Evolutionary conservation across 2,113 vertebrate species (phyloP).

Genomic region (Microcebus griseorufus): DNA sequence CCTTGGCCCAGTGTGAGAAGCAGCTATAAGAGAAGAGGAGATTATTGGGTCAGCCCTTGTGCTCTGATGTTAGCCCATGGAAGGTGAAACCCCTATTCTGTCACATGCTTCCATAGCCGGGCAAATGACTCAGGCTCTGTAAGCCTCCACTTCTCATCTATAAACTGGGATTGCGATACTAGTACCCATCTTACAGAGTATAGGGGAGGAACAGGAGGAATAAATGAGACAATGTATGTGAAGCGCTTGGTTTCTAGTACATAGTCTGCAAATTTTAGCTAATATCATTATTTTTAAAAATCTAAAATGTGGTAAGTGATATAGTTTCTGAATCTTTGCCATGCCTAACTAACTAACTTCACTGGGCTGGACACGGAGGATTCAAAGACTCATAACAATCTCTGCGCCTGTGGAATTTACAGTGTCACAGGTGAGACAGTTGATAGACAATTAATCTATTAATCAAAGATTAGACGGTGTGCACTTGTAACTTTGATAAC

Average conservation of each 20-base stretch:
- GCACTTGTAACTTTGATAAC: rapidly evolving
- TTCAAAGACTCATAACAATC: not conserved
- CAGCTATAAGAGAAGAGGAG: not conserved
- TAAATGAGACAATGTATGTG: not conserved
- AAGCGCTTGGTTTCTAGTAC: not conserved
- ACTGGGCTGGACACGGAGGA: not conserved
- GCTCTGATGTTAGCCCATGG: not conserved
- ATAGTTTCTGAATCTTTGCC: not conserved
- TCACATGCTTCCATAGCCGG: not conserved
- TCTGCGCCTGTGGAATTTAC: not conserved
- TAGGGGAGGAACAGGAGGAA: not conserved
- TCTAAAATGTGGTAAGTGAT: not conserved
- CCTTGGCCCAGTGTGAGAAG: not conserved
- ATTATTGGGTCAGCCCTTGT: not conserved
- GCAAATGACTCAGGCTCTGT: not conserved
- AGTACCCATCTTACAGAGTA: not conserved
- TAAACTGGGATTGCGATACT: not conserved
- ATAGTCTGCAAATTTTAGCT: not conserved
- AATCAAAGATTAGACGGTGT: not conserved
- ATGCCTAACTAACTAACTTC: not conserved
- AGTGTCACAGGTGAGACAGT: not conserved
- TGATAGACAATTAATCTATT: not conserved
- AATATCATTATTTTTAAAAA: not conserved
- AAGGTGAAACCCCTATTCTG: not conserved
- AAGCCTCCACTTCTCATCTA: not conserved